phyloP scores from a whole-genome alignment of 2,113 vertebrate species.

The Oenanthe oenanthe region DNA sequence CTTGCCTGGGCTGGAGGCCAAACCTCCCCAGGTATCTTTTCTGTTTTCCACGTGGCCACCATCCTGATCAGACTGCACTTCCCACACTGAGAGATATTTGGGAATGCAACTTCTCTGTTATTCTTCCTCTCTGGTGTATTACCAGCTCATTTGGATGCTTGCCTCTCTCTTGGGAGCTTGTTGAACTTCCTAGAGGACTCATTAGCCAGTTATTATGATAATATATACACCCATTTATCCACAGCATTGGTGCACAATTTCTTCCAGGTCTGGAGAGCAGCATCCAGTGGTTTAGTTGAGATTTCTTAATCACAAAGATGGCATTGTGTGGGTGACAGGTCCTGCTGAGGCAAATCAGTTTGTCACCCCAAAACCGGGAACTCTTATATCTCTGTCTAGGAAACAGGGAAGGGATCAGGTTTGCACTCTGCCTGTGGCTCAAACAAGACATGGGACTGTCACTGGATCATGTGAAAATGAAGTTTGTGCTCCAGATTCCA shows the following conservation, averaged over 20 bases:
- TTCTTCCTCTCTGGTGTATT: background rate
- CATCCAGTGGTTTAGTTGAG: slow-evolving; percentile 77
- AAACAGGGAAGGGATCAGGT: background rate
- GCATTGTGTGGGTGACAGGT: slow-evolving; percentile 86
- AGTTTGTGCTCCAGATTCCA: background rate
- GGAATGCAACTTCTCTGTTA: background rate
- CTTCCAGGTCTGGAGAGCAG: slow-evolving; percentile 80
- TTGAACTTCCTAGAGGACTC: background rate
- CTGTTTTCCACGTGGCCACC: background rate
- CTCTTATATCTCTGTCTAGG: slow-evolving; percentile 75
- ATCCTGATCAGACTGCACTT: background rate
- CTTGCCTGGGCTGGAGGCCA: background rate
- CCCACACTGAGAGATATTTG: no score
- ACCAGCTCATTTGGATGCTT: background rate
- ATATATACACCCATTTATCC: background rate
- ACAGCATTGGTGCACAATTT: background rate
- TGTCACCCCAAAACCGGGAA: slow-evolving; percentile 71
- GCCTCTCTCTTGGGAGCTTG: background rate
- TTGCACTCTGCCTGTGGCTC: background rate
- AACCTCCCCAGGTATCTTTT: background rate
- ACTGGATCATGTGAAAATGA: background rate
- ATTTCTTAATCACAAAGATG: slow-evolving; percentile 83
- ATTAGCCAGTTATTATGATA: background rate
- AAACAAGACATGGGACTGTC: background rate
- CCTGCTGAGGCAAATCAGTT: slow-evolving; percentile 84